These are phyloP conservation scores for Psilanteris sp. DNA, from an alignment of 1,140 invertebrate genomes.

Conservation along the genomic window DNA sequence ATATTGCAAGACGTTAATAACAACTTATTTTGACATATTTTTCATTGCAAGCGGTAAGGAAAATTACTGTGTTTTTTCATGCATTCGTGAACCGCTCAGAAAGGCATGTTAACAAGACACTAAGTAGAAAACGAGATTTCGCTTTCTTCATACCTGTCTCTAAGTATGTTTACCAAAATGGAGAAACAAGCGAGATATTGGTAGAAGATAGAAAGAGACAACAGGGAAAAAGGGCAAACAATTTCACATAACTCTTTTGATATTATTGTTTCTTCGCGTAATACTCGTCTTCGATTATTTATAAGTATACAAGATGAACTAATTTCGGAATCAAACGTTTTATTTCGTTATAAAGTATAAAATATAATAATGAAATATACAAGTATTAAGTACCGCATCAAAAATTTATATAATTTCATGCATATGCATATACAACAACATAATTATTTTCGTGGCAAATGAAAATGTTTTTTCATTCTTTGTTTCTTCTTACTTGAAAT, in stretches of 20 bases:
- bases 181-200: slow-evolving; percentile 19
- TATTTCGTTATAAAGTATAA: too few relatives aligned
- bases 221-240: slow-evolving; percentile 31
- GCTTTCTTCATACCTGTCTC: slow-evolving; percentile 63
- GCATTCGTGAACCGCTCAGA: slow-evolving; percentile 35
- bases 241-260: slow-evolving; percentile 61
- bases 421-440: too few relatives aligned
- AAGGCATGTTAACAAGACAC: slow-evolving; percentile 64
- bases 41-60: slow-evolving; percentile 37
- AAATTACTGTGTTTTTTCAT: slow-evolving; percentile 61
- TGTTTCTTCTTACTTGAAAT: slow-evolving; percentile 2
- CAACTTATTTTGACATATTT: slow-evolving; percentile 34
- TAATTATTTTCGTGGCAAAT: too few relatives aligned
- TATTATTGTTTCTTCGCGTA: too few relatives aligned
- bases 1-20: slow-evolving; percentile 35
- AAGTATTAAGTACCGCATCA: too few relatives aligned
- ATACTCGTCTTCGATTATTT: too few relatives aligned
- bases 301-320: too few relatives aligned
- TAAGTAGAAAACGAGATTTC: slow-evolving; percentile 63
- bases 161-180: slow-evolving; percentile 57
- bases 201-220: not conserved
- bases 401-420: too few relatives aligned
- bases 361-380: too few relatives aligned
- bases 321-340: too few relatives aligned
- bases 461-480: not conserved